Base-by-base conservation (phyloP, 30 jellyfish, hydroid and myxozoan species). In the Aurelia aurita complex sp. Pacific region DNA sequence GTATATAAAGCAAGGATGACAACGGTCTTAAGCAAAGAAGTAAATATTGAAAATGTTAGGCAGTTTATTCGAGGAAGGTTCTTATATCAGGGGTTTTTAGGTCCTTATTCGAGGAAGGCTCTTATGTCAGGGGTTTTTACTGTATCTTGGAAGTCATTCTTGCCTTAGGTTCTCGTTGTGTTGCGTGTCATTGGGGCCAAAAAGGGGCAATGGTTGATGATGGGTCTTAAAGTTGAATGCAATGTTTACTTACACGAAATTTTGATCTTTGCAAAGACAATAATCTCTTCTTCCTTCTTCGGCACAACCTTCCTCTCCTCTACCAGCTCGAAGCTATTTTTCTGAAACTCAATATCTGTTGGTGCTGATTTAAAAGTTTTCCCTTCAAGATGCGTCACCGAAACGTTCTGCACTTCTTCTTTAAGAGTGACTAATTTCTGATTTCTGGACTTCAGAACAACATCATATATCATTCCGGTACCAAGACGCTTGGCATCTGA, bases 321-420 rank as follows among this genome's bases (percentile, higher is more conserved):
- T 12, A 46, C 63, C 12, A 81, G 18, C 60, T 23, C 77, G 40
- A 81, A 81, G 54, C 83, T 81, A 66, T 81, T 81, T 46, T 51
- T 57, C 32, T 32, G 57, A 43, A 81, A 81, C 55, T 55, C 9
- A 60, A 81, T 75, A 4, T 12, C 8, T 0, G 8, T 2, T 51
- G 1, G 32, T 1, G 16, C 2, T 13, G 76, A 19, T 13, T 68
- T 67, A 33, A 81, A 67, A 16, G 3, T 34, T 46, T 53, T 81
- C n/a, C 90, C 90, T n/a, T 81, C 90, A 23, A 81, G 76, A 46
- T 68, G 53, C 1, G 35, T 62, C 7, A 70, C 32, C 1, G 90
- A 81, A 35, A 60, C 84, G 4, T 63, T 16, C 3, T 63, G 42
- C 32, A 81, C 74, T 19, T 32, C 12, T 10, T 59, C 71, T 10